Conservation (phyloP, 1,140 invertebrate species). For the Formica exsecta region DNA sequence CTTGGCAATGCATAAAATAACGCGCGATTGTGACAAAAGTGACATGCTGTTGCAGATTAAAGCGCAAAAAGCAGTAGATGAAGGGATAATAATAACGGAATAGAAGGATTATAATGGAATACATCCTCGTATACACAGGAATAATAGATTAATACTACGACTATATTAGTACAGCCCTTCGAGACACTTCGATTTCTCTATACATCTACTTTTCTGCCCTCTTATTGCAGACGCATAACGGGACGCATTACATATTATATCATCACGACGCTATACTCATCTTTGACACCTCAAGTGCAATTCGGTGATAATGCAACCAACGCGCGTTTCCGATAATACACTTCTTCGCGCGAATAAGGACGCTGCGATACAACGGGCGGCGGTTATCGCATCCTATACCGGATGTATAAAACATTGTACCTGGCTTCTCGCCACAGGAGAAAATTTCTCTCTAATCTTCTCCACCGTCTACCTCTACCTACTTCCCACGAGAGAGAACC, state of each 20-base stretch:
- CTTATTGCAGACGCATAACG: not conserved
- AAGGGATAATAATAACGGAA: conserved; percentile 30
- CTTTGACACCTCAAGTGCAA: not conserved
- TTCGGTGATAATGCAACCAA: not conserved
- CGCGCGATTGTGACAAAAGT: conserved; percentile 23
- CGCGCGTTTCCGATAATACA: conserved; percentile 41
- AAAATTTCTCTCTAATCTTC: conserved; percentile 49
- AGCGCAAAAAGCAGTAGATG: conserved; percentile 6
- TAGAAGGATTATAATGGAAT: conserved; percentile 23
- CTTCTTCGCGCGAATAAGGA: conserved; percentile 17
- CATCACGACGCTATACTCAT: not conserved
- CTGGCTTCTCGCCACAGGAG: not conserved
- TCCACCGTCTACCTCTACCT: not conserved
- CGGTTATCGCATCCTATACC: not conserved
- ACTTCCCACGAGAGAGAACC: not conserved
- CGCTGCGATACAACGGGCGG: not conserved
- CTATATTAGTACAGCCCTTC: not conserved
- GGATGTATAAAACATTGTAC: conserved; percentile 13
- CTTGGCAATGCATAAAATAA: conserved; percentile 21
- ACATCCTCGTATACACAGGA: not conserved
- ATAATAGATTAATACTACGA: conserved; percentile 27
- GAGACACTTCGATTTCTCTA: not conserved
- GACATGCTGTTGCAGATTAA: conserved; percentile 36
- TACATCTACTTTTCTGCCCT: not conserved
- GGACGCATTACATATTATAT: conserved; percentile 20